Conservation (phyloP, 2,113 vertebrate species). For the Gopherus flavomarginatus region DNA sequence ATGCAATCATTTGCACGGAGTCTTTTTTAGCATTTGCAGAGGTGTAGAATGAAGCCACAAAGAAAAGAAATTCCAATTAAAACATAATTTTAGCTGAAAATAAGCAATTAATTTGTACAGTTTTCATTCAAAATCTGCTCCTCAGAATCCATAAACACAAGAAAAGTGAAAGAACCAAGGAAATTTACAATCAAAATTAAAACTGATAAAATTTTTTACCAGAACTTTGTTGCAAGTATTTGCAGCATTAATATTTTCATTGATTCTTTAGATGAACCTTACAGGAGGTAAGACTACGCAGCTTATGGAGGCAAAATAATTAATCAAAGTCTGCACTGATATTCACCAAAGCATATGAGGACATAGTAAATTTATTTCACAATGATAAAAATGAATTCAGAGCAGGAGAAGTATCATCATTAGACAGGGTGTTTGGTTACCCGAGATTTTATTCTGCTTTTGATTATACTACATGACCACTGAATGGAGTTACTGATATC, state of each 20-base stretch:
- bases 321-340: background rate
- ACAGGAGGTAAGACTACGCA: background rate
- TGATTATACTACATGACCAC: background rate
- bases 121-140: background rate
- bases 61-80: background rate
- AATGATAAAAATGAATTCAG: slow-evolving; percentile 24
- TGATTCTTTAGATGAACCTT: background rate
- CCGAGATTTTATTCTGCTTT: slow-evolving; percentile 2
- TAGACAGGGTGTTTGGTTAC: background rate
- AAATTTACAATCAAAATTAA: background rate
- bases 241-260: background rate
- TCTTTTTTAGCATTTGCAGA: background rate
- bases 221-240: background rate
- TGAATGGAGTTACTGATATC: slow-evolving; percentile 39
- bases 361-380: background rate
- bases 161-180: background rate
- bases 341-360: background rate
- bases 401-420: slow-evolving; percentile 8
- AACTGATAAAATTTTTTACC: background rate
- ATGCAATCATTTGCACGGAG: background rate
- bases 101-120: background rate
- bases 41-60: rapidly evolving
- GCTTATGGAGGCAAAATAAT: slow-evolving; percentile 6
- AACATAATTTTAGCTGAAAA: background rate
- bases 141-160: background rate